These are phyloP conservation scores for Etheostoma spectabile DNA, from an alignment of 2,113 vertebrate genomes.

Conservation along the genomic window DNA sequence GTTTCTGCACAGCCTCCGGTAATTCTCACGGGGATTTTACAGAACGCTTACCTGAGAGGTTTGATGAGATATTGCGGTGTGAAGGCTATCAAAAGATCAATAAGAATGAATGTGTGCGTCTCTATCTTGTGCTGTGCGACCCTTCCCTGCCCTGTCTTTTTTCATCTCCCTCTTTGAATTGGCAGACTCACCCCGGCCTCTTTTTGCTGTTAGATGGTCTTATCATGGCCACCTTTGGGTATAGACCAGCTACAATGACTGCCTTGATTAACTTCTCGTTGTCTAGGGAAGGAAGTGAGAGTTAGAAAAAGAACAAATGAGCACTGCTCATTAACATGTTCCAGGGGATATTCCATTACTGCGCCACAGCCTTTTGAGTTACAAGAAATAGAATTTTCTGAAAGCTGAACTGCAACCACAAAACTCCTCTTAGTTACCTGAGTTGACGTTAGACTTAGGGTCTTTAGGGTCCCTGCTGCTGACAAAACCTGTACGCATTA, in stretches of 20 bases:
- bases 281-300: constrained; percentile 78
- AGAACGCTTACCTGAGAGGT: constrained; percentile 12
- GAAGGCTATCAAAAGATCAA: constrained; percentile 31
- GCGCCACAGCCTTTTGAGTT: not conserved
- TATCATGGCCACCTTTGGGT: constrained; percentile 98
- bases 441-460: constrained; percentile 93
- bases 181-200: constrained; percentile 90
- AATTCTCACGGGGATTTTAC: constrained; percentile 31
- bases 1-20: constrained; percentile 40
- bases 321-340: not conserved
- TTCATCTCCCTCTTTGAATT: not conserved
- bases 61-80: constrained; percentile 23
- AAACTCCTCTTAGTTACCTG: constrained; percentile 81
- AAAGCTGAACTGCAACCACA: not conserved
- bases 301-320: not conserved
- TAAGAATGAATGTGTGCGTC: constrained; percentile 26
- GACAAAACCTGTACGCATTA: constrained; percentile 93
- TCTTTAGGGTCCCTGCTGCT: constrained; percentile 91
- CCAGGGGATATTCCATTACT: not conserved
- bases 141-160: constrained; percentile 11
- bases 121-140: not conserved
- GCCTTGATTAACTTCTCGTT: constrained; percentile 99
- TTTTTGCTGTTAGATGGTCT: constrained; percentile 91
- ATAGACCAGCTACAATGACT: constrained; percentile 96
- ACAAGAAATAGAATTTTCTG: not conserved